phyloP scores from a whole-genome alignment of 2,888 invertebrate species.

The Mythimna loreyi region DNA sequence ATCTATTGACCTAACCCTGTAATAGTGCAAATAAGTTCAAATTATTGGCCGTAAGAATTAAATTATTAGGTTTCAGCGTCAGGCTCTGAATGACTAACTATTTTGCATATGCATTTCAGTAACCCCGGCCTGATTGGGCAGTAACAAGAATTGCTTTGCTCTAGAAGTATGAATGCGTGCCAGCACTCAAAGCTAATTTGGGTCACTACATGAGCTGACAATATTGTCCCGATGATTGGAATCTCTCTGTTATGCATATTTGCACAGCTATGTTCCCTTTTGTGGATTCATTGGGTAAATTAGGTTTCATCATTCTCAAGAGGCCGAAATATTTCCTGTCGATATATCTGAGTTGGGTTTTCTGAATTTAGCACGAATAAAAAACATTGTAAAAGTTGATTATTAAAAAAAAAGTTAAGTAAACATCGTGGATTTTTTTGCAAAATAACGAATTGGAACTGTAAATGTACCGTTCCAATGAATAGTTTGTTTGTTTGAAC shows the following conservation, averaged over 20 bases:
- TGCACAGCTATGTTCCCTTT: slow-evolving; percentile 10
- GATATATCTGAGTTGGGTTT: neutral
- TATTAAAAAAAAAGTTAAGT: no score
- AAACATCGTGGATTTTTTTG: no score
- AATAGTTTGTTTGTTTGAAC: no score
- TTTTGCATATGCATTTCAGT: slow-evolving; percentile 2
- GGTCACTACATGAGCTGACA: slow-evolving; percentile 36
- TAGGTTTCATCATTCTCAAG: neutral
- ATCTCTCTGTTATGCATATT: slow-evolving; percentile 31
- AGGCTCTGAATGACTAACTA: slow-evolving; percentile 1
- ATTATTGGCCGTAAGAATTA: neutral
- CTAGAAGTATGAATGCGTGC: slow-evolving; percentile 43
- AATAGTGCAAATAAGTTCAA: neutral
- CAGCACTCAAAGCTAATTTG: slow-evolving; percentile 53
- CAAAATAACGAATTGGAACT: no score
- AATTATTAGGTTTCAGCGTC: neutral
- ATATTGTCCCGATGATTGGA: slow-evolving; percentile 46
- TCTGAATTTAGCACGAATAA: neutral
- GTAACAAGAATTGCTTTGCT: slow-evolving; percentile 28
- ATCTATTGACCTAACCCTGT: no score
- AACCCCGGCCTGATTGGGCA: slow-evolving; percentile 34
- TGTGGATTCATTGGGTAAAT: slow-evolving; percentile 30
- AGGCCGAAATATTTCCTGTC: neutral
- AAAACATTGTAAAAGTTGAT: neutral
- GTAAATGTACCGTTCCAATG: no score